phyloP scores from a whole-genome alignment of 2,797 vertebrate species.

The Chelmon rostratus region DNA sequence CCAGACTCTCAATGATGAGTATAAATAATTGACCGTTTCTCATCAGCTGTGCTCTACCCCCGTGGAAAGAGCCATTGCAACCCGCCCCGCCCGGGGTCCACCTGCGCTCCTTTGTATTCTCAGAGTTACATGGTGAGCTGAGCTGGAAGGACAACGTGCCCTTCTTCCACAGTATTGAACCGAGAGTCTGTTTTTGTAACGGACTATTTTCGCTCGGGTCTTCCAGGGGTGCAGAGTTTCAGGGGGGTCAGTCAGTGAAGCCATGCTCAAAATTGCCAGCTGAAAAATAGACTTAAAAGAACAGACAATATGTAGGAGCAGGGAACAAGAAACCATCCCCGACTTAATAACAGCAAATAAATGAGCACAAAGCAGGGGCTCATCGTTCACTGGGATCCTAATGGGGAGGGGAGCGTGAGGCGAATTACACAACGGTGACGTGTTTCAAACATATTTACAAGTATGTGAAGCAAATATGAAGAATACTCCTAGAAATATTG shows the following conservation, averaged over 20 bases:
- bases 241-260: constrained; percentile 3
- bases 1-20: constrained; percentile 46
- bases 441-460: no score
- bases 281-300: constrained; percentile 10
- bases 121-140: neutral
- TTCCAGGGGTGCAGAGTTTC: neutral
- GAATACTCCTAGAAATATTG: no score
- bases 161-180: constrained; percentile 19
- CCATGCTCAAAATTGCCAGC: constrained; percentile 26
- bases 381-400: neutral
- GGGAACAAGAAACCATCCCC: no score
- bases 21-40: constrained; percentile 67
- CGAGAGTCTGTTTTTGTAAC: neutral
- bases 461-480: no score
- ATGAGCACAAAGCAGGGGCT: neutral
- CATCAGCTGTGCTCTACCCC: constrained; percentile 29
- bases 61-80: constrained; percentile 23
- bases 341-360: neutral
- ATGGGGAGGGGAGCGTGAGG: no score
- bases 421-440: no score
- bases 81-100: neutral
- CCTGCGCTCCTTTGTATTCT: constrained; percentile 19
- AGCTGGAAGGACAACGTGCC: constrained; percentile 41
- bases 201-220: constrained; percentile 25
- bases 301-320: neutral